A percentile compares a stretch with the other conserved stretches of the same genome.
phyloP scores from a whole-genome alignment of 2,113 vertebrate species.

The Oostethus manadensis region DNA sequence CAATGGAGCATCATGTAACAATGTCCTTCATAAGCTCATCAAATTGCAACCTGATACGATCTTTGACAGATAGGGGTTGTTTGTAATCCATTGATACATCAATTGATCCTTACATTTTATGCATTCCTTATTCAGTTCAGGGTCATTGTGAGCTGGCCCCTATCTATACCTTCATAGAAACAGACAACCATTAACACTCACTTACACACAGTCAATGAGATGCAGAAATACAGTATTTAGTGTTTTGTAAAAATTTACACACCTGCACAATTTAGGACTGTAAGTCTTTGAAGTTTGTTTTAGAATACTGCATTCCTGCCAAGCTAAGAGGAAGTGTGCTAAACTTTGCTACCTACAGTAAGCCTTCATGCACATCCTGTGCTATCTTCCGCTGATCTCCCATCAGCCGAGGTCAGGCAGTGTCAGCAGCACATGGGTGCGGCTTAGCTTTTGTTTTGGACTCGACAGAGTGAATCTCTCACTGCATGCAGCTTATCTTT shows the following conservation, averaged over 20 bases:
- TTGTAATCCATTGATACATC: too few species aligned
- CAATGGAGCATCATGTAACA: too few species aligned
- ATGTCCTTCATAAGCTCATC: too few species aligned
- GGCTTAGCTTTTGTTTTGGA: conserved; percentile 39
- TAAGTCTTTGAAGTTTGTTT: conserved; percentile 38
- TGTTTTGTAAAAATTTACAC: too few species aligned
- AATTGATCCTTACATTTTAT: not conserved
- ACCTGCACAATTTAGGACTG: conserved; percentile 6
- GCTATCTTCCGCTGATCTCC: conserved; percentile 24
- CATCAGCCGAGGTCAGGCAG: not conserved
- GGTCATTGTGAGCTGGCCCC: not conserved
- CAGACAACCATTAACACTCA: too few species aligned
- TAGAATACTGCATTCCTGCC: conserved; percentile 6
- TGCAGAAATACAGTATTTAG: too few species aligned
- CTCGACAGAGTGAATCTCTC: conserved; percentile 42
- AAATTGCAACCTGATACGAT: too few species aligned
- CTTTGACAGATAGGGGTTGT: too few species aligned
- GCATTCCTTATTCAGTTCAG: not conserved
- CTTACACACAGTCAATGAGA: too few species aligned
- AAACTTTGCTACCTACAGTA: conserved; percentile 37
- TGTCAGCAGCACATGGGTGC: conserved; percentile 41
- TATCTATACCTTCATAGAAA: not conserved
- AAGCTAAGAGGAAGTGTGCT: conserved; percentile 37
- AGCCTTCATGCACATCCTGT: conserved; percentile 41
- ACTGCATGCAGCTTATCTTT: conserved; percentile 20